Conservation (phyloP, 92 coral and sea anemone genomes). For the Pocillopora grandis region DNA sequence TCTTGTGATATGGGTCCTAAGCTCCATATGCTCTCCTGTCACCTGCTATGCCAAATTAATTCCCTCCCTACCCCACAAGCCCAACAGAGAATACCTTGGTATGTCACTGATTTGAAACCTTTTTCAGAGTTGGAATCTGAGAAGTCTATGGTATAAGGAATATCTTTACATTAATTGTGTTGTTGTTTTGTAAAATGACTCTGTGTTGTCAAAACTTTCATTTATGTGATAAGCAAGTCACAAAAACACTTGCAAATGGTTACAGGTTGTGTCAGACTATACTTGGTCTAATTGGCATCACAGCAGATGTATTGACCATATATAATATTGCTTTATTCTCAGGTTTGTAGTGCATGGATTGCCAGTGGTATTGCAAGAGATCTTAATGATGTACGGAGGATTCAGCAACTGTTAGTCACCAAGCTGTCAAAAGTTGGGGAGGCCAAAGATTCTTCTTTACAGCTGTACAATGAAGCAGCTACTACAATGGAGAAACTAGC, state of each 20-base stretch:
- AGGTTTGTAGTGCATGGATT: slow-evolving; percentile 99
- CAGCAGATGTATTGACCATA: background rate
- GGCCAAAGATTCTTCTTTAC: slow-evolving; percentile 91
- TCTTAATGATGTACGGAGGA: slow-evolving; percentile 93
- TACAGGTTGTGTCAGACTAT: background rate
- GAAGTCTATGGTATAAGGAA: too few species aligned
- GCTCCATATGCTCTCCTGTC: too few species aligned
- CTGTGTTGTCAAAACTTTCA: too few species aligned
- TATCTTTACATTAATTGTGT: too few species aligned
- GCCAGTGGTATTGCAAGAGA: slow-evolving; percentile 99
- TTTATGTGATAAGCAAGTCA: too few species aligned
- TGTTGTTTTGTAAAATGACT: too few species aligned
- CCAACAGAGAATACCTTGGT: too few species aligned
- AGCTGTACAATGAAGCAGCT: slow-evolving; percentile 97
- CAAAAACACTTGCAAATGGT: too few species aligned
- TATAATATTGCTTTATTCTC: background rate
- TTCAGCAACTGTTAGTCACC: slow-evolving; percentile 96
- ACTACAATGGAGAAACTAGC: slow-evolving; percentile 99
- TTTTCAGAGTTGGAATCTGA: too few species aligned
- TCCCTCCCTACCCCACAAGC: too few species aligned
- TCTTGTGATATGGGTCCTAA: background rate
- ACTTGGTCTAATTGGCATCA: background rate
- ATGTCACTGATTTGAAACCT: too few species aligned
- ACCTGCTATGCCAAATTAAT: too few species aligned
- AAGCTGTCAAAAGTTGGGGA: slow-evolving; percentile 93